Percentiles rank a stretch among this genome's conserved stretches.
These are phyloP conservation scores for Xestobium rufovillosum DNA, from an alignment of 2,888 invertebrate genomes.

Conservation along the genomic window DNA sequence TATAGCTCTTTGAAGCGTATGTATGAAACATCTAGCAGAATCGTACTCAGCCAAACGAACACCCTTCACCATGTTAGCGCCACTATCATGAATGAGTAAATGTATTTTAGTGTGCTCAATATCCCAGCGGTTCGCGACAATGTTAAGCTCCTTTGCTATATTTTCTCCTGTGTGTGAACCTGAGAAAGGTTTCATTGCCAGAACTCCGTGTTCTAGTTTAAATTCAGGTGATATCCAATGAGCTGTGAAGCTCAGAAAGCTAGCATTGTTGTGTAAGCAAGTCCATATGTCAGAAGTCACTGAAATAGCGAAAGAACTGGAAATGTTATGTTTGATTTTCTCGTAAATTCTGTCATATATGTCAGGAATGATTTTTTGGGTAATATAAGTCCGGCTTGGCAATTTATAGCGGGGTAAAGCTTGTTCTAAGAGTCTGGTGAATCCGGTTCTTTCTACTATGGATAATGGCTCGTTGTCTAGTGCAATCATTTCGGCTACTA, in stretches of 20 bases:
- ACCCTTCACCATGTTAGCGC: slow-evolving; percentile 20
- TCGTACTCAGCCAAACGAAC: slow-evolving; percentile 17
- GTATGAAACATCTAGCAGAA: slow-evolving; percentile 22
- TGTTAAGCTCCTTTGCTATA: slow-evolving; percentile 29
- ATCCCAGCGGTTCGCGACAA: slow-evolving; percentile 24
- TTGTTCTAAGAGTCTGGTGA: slow-evolving; percentile 26
- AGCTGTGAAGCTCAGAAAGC: slow-evolving; percentile 23
- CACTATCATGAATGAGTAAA: slow-evolving; percentile 24
- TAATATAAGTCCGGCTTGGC: slow-evolving; percentile 25
- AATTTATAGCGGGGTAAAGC: slow-evolving; percentile 26
- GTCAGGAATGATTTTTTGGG: slow-evolving; percentile 19
- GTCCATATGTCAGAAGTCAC: slow-evolving; percentile 29
- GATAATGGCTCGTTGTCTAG: slow-evolving; percentile 35
- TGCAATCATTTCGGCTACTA: slow-evolving; percentile 34
- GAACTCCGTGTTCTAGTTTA: slow-evolving; percentile 22
- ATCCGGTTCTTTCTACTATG: slow-evolving; percentile 30
- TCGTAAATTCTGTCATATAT: slow-evolving; percentile 23
- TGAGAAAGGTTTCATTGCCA: slow-evolving; percentile 25
- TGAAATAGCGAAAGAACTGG: slow-evolving; percentile 23
- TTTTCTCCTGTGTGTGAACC: slow-evolving; percentile 23
- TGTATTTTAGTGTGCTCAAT: slow-evolving; percentile 29
- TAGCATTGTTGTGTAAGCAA: slow-evolving; percentile 22
- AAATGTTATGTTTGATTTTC: slow-evolving; percentile 22
- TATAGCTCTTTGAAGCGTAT: slow-evolving; percentile 23
- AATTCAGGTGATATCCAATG: slow-evolving; percentile 20